A percentile compares a stretch with the other conserved stretches of the same genome.
Evolutionary conservation across 2,797 vertebrate genomes (phyloP).

Genomic region (Sebastes steindachneri): DNA sequence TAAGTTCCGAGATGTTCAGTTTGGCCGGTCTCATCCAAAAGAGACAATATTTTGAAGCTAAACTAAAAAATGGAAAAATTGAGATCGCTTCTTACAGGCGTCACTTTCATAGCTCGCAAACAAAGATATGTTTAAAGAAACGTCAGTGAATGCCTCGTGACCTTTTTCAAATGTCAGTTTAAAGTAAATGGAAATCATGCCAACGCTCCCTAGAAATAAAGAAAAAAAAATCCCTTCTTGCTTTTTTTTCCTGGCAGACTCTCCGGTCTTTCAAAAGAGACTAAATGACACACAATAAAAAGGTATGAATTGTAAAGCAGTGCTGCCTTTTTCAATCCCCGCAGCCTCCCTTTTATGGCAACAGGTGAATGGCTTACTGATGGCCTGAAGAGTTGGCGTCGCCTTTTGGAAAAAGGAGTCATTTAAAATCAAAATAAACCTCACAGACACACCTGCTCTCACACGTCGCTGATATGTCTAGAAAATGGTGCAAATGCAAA

Average conservation of each 20-base stretch:
- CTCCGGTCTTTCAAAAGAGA: slow-evolving; percentile 10
- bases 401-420: slow-evolving; percentile 14
- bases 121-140: slow-evolving; percentile 3
- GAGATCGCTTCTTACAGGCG: neutral
- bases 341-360: slow-evolving; percentile 11
- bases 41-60: slow-evolving; percentile 1
- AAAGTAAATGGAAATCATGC: slow-evolving; percentile 18
- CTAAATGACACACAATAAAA: slow-evolving; percentile 7
- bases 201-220: neutral
- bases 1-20: slow-evolving; percentile 37
- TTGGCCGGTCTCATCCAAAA: slow-evolving; percentile 17
- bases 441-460: slow-evolving; percentile 18
- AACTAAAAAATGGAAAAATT: neutral
- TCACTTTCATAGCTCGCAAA: neutral
- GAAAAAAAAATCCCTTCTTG: slow-evolving; percentile 3
- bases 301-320: slow-evolving; percentile 1
- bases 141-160: slow-evolving; percentile 28
- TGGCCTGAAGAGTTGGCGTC: slow-evolving; percentile 18
- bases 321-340: neutral
- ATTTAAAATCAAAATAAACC: slow-evolving; percentile 10
- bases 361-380: slow-evolving; percentile 29
- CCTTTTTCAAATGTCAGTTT: slow-evolving; percentile 26
- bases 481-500: slow-evolving; percentile 62
- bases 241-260: neutral
- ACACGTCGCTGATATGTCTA: slow-evolving; percentile 67